phyloP scores from a whole-genome alignment of 2,888 invertebrate species.

The Ceriagrion tenellum region DNA sequence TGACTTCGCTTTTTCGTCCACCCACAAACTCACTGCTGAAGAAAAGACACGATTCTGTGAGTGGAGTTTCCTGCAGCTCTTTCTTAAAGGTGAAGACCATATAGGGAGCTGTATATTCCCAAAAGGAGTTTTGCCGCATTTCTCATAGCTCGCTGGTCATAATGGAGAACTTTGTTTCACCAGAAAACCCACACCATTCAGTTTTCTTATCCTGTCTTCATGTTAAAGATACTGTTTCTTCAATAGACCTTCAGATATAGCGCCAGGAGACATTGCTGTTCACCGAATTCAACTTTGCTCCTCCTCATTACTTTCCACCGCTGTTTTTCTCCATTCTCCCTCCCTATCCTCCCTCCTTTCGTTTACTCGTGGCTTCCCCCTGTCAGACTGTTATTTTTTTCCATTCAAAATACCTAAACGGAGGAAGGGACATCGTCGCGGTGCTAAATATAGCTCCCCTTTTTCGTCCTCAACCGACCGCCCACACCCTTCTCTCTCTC shows the following conservation, averaged over 20 bases:
- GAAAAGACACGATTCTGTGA: too few relatives aligned
- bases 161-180: too few relatives aligned
- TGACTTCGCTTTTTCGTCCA: too few relatives aligned
- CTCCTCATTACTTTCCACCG: background rate
- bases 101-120: too few relatives aligned
- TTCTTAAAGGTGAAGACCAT: too few relatives aligned
- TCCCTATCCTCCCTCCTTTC: background rate
- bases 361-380: background rate
- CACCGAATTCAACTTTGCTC: background rate
- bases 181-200: background rate
- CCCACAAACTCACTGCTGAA: too few relatives aligned
- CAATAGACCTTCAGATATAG: too few relatives aligned
- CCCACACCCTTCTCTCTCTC: background rate
- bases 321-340: background rate
- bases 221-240: too few relatives aligned
- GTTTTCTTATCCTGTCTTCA: background rate
- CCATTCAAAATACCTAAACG: background rate
- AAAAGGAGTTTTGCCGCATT: too few relatives aligned
- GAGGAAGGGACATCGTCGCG: constrained; percentile 6
- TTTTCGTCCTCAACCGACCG: background rate
- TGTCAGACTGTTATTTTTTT: background rate
- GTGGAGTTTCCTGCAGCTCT: too few relatives aligned
- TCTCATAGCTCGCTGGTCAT: too few relatives aligned
- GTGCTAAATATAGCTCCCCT: constrained; percentile 27
- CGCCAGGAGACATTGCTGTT: background rate